phyloP scores from a whole-genome alignment of 2,888 invertebrate species.

The Calliphora vomitoria region DNA sequence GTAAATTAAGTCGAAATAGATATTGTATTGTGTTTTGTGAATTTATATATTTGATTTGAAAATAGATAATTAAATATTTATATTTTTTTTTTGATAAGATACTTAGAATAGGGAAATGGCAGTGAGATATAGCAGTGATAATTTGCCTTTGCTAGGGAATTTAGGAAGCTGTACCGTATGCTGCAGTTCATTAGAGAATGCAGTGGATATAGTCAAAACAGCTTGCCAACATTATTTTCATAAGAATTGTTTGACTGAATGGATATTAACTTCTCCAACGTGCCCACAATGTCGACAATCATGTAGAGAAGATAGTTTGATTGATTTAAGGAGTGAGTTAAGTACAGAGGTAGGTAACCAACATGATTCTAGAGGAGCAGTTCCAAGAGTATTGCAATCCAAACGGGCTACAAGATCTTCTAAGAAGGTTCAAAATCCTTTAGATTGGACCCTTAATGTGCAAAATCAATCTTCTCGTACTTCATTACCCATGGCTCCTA shows the following conservation, averaged over 20 bases:
- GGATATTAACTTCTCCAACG: background rate
- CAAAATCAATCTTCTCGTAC: background rate
- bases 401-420: constrained; percentile 25
- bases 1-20: no score
- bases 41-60: no score
- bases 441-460: constrained; percentile 21
- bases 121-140: constrained; percentile 8
- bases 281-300: background rate
- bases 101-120: background rate
- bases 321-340: background rate
- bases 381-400: constrained; percentile 20
- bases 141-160: background rate
- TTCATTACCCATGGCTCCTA: background rate
- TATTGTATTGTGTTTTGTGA: no score
- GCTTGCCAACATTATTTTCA: constrained; percentile 22
- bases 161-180: constrained; percentile 5
- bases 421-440: constrained; percentile 15
- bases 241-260: constrained; percentile 10
- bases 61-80: no score
- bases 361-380: background rate
- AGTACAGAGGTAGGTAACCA: background rate
- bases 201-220: background rate
- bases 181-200: constrained; percentile 6
- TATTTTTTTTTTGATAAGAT: no score
- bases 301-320: background rate